Percentiles rank a stretch among this genome's conserved stretches.
phyloP scores from a whole-genome alignment of 2,113 vertebrate species.

The Salminus brasiliensis region DNA sequence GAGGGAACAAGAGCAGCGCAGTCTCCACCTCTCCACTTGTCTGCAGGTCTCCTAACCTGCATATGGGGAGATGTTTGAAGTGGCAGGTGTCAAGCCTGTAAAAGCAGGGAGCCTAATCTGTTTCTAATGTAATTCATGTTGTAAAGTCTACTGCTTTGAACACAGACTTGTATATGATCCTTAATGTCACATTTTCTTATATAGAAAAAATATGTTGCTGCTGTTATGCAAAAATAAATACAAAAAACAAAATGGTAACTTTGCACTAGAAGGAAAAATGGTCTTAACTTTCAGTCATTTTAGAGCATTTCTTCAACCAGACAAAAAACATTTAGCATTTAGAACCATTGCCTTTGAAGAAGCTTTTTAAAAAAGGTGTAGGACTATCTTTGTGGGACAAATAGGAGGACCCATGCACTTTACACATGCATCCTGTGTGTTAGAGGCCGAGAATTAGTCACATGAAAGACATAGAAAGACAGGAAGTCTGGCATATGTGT shows the following conservation, averaged over 20 bases:
- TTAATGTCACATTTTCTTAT: neutral
- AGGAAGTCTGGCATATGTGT: slow-evolving; percentile 13
- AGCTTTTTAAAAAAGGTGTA: too few species aligned
- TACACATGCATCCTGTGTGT: slow-evolving; percentile 25
- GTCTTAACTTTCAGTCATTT: too few species aligned
- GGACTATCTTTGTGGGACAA: neutral
- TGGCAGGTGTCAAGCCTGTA: slow-evolving; percentile 71
- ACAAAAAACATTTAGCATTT: too few species aligned
- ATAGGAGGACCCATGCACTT: too few species aligned
- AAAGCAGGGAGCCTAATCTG: slow-evolving; percentile 65
- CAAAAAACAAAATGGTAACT: too few species aligned
- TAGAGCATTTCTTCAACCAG: too few species aligned
- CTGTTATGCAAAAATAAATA: too few species aligned
- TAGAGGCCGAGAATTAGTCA: slow-evolving; percentile 5
- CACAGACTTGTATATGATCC: slow-evolving; percentile 20
- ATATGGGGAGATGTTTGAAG: slow-evolving; percentile 62
- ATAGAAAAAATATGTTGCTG: too few species aligned
- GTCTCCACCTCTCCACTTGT: slow-evolving; percentile 9
- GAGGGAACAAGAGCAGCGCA: slow-evolving; percentile 2
- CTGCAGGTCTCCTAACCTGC: slow-evolving; percentile 21
- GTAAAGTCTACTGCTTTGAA: slow-evolving; percentile 59
- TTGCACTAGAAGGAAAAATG: too few species aligned
- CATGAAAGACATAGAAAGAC: slow-evolving; percentile 14
- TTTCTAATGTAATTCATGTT: slow-evolving; percentile 68
- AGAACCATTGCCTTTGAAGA: too few species aligned